Percentiles rank a stretch among this genome's conserved stretches.
These are phyloP conservation scores for Phasia obesa DNA, from an alignment of 2,888 invertebrate species.

Conservation along the genomic window DNA sequence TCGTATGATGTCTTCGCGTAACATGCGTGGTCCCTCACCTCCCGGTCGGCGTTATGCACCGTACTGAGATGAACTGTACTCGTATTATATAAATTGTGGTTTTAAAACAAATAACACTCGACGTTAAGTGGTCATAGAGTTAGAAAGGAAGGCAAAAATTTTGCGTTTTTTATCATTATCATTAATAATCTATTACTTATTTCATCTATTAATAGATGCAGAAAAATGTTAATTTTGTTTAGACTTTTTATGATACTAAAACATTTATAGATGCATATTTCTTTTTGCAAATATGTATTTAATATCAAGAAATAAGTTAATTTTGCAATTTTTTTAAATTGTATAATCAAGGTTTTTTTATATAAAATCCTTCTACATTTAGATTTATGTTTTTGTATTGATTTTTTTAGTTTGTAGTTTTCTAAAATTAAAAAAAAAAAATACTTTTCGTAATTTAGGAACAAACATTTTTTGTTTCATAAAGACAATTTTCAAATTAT, in stretches of 20 bases:
- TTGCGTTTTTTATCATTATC: slow-evolving; percentile 35
- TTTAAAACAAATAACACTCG: slow-evolving; percentile 52
- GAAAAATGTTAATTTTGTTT: slow-evolving; percentile 28
- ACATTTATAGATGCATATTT: slow-evolving; percentile 16
- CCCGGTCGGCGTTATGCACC: slow-evolving; percentile 93
- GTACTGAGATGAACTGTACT: slow-evolving; percentile 85
- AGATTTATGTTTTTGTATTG: too few species aligned
- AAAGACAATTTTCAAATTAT: too few species aligned
- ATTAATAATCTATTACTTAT: slow-evolving; percentile 9
- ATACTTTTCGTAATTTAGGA: too few species aligned
- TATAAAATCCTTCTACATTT: too few species aligned
- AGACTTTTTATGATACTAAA: slow-evolving; percentile 18
- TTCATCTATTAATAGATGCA: slow-evolving; percentile 20
- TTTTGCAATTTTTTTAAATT: not conserved
- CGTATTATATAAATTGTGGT: slow-evolving; percentile 75
- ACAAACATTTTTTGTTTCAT: too few species aligned
- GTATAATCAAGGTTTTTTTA: too few species aligned
- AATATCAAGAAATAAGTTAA: not conserved
- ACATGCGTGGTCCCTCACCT: slow-evolving; percentile 91
- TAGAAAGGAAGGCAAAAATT: slow-evolving; percentile 21
- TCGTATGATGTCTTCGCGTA: slow-evolving; percentile 84
- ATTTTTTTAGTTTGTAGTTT: too few species aligned
- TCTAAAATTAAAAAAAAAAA: too few species aligned
- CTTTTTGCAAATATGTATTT: not conserved
- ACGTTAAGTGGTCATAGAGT: slow-evolving; percentile 30